These are phyloP conservation scores for Netelia melanura DNA, from an alignment of 2,888 invertebrate genomes.

Conservation along the genomic window DNA sequence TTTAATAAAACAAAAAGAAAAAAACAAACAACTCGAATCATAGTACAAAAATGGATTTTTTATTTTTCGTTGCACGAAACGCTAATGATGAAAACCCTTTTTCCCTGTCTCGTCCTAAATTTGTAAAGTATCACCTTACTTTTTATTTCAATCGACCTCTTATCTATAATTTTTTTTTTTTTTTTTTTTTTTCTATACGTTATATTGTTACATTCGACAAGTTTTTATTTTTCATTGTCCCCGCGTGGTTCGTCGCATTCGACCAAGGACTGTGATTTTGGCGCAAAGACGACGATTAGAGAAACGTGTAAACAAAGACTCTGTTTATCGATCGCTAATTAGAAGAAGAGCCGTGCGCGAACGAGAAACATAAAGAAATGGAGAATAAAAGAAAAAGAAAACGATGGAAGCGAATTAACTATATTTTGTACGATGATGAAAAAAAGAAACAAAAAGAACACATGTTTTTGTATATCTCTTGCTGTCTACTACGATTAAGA, in stretches of 20 bases:
- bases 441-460: conserved; percentile 56
- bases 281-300: conserved; percentile 47
- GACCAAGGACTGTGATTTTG: conserved; percentile 60
- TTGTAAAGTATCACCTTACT: background rate
- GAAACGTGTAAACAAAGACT: conserved; percentile 43
- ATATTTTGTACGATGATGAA: conserved; percentile 81
- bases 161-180: background rate
- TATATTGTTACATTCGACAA: background rate
- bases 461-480: conserved; percentile 81
- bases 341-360: conserved; percentile 37
- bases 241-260: conserved; percentile 50
- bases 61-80: conserved; percentile 5
- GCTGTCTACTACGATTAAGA: conserved; percentile 65
- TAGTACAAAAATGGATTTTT: conserved; percentile 78
- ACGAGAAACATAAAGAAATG: conserved; percentile 26
- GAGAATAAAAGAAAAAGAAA: conserved; percentile 27
- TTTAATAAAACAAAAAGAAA: conserved; percentile 79
- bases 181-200: background rate
- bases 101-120: background rate
- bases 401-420: conserved; percentile 65
- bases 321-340: conserved; percentile 47
- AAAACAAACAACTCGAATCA: conserved; percentile 77
- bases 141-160: background rate
- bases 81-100: background rate
- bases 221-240: conserved; percentile 18